Conservation (phyloP, 2,113 vertebrate genomes). For the Cyprinus carpio region DNA sequence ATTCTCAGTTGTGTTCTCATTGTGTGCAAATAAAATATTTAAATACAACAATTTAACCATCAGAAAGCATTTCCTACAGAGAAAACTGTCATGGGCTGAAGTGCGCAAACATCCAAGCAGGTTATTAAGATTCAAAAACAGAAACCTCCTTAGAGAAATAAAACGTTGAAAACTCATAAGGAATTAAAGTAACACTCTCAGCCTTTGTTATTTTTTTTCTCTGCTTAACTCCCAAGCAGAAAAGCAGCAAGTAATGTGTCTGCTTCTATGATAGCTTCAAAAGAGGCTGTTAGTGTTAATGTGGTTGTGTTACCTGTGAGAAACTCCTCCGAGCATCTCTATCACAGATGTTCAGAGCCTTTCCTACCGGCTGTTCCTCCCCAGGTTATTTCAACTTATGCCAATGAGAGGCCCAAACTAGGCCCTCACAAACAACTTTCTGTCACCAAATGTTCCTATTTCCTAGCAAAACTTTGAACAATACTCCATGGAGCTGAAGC, state of each 20-base stretch:
- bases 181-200: conserved; percentile 13
- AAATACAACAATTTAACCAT: conserved; percentile 34
- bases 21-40: conserved; percentile 9
- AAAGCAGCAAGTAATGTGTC: conserved; percentile 35
- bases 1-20: conserved; percentile 3
- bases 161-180: conserved; percentile 32
- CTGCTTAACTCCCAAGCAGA: conserved; percentile 19
- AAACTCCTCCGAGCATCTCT: conserved; percentile 23
- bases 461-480: conserved; percentile 46
- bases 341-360: conserved; percentile 52
- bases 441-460: conserved; percentile 35
- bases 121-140: conserved; percentile 24
- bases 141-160: conserved; percentile 31
- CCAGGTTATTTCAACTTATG: conserved; percentile 48
- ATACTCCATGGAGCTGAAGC: conserved; percentile 15
- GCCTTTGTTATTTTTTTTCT: neutral
- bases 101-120: conserved; percentile 10
- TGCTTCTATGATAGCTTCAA: conserved; percentile 34
- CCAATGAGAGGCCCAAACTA: conserved; percentile 34
- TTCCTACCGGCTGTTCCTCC: conserved; percentile 41
- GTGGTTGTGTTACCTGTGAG: conserved; percentile 10
- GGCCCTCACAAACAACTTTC: conserved; percentile 25
- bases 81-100: neutral
- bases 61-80: conserved; percentile 10
- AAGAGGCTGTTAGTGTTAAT: conserved; percentile 24